Conservation (phyloP, 2,888 invertebrate genomes). For the Augochlorella aurata region DNA sequence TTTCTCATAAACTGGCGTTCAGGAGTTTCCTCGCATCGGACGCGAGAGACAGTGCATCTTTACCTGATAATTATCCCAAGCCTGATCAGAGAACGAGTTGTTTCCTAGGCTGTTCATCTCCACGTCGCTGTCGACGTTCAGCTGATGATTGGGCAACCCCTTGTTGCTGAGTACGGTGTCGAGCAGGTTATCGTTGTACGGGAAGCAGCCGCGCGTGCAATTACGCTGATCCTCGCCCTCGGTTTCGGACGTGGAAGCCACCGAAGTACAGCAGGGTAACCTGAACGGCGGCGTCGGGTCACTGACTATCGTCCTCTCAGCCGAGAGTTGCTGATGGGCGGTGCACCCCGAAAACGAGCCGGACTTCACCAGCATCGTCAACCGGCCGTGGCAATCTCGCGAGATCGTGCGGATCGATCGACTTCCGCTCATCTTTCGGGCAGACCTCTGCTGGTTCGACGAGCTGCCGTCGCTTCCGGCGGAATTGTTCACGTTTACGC, state of each 20-base stretch:
- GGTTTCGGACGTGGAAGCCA: conserved; percentile 80
- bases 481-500: conserved; percentile 76
- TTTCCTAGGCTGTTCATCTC: conserved; percentile 83
- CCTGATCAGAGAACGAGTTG: conserved; percentile 94
- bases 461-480: conserved; percentile 80
- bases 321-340: conserved; percentile 81
- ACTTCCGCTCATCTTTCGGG: conserved; percentile 64
- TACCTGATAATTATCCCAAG: conserved; percentile 97
- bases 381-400: conserved; percentile 75
- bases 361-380: conserved; percentile 86
- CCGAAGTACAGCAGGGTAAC: conserved; percentile 75
- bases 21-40: background rate
- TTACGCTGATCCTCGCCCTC: conserved; percentile 75
- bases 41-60: background rate
- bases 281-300: conserved; percentile 85
- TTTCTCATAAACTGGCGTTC: background rate
- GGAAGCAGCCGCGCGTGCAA: conserved; percentile 63
- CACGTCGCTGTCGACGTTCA: conserved; percentile 85
- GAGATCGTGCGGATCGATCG: conserved; percentile 67
- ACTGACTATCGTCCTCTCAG: conserved; percentile 85
- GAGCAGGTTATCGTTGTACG: conserved; percentile 71
- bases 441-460: conserved; percentile 79
- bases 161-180: conserved; percentile 70
- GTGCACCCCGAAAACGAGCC: conserved; percentile 88
- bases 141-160: conserved; percentile 67